Percentiles rank a stretch among this genome's conserved stretches.
These are phyloP conservation scores for Dione vanillae DNA, from an alignment of 2,888 invertebrate genomes.

Conservation along the genomic window DNA sequence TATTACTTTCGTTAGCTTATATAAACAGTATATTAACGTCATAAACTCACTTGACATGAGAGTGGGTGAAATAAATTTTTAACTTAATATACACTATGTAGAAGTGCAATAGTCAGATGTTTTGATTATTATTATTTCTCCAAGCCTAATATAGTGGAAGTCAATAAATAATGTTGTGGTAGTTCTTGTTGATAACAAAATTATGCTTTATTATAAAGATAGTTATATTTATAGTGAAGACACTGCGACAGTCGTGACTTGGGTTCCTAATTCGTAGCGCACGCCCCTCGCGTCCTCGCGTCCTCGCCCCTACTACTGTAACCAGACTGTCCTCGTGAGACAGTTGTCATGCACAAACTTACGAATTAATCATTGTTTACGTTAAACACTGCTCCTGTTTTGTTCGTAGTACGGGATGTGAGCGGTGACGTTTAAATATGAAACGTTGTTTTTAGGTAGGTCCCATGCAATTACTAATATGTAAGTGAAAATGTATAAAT, in stretches of 20 bases:
- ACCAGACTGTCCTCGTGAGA: slow-evolving; percentile 60
- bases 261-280: slow-evolving; percentile 64
- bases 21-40: neutral
- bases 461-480: slow-evolving; percentile 77
- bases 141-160: slow-evolving; percentile 69
- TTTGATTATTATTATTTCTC: slow-evolving; percentile 64
- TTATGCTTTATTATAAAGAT: slow-evolving; percentile 76
- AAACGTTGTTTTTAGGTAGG: slow-evolving; percentile 75
- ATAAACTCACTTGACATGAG: slow-evolving; percentile 46
- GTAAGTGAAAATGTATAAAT: slow-evolving; percentile 81
- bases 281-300: slow-evolving; percentile 44
- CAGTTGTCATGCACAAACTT: slow-evolving; percentile 79
- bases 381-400: slow-evolving; percentile 59
- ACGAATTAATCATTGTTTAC: slow-evolving; percentile 67
- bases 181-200: slow-evolving; percentile 77
- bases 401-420: slow-evolving; percentile 67
- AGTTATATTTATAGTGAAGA: slow-evolving; percentile 74
- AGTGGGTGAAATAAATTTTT: neutral
- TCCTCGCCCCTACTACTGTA: slow-evolving; percentile 47
- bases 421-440: slow-evolving; percentile 69
- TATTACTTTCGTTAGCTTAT: neutral
- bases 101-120: slow-evolving; percentile 14
- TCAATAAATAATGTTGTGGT: slow-evolving; percentile 75
- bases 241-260: slow-evolving; percentile 61
- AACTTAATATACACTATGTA: neutral